phyloP scores from a whole-genome alignment of 2,888 invertebrate genomes.

The Gryllus longicercus region DNA sequence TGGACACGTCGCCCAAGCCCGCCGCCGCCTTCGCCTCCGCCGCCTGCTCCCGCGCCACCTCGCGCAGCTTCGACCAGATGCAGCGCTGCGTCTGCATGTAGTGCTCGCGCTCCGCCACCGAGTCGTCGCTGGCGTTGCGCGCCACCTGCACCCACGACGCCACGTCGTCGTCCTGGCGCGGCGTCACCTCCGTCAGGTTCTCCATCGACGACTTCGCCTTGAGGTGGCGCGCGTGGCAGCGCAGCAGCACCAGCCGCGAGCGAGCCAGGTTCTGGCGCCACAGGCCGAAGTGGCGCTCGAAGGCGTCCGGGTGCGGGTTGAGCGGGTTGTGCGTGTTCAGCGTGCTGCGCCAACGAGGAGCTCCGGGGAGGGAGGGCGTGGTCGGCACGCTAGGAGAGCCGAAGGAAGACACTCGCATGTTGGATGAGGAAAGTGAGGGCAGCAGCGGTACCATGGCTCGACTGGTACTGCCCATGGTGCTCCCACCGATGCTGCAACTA shows the following conservation, averaged over 20 bases:
- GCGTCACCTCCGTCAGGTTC: slow-evolving; percentile 17
- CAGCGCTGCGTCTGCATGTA: neutral
- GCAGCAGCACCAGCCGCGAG: neutral
- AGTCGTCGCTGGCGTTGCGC: neutral
- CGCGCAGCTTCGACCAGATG: neutral
- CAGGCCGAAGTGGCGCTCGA: neutral
- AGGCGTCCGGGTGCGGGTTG: neutral
- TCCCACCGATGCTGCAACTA: no score
- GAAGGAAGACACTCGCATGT: no score
- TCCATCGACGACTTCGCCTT: neutral
- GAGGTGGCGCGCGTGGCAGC: slow-evolving; percentile 17
- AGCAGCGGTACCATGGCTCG: no score
- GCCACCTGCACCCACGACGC: slow-evolving; percentile 17
- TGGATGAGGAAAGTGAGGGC: no score
- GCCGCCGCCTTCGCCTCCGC: neutral
- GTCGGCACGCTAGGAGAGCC: no score
- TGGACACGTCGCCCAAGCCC: neutral
- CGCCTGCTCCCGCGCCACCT: neutral
- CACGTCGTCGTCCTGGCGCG: neutral
- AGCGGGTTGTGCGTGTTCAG: no score
- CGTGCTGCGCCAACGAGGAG: no score
- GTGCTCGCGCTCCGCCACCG: neutral
- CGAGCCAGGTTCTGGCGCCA: neutral
- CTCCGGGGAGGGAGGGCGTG: no score
- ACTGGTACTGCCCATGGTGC: no score